Evolutionary conservation across 2,888 invertebrate species (phyloP), one percentile per base, ranked within the genome.

Genomic region (Carabus problematicus): DNA sequence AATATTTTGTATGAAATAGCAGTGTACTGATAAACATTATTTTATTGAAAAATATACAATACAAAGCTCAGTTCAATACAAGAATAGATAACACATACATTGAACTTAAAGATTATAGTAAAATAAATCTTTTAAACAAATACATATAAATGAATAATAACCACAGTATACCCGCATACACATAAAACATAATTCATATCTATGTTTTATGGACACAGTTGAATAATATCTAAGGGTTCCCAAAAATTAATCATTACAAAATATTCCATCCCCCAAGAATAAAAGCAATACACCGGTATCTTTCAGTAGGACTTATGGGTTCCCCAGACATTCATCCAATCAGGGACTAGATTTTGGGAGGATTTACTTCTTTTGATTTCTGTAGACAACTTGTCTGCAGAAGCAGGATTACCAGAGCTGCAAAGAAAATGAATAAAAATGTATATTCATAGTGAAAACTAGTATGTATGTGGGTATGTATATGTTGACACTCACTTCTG

Each of bases 401-500:
- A 18, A 41, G 59, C 58, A 59, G 66, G 66, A 45, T 19, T n/a
- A 16, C 64, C 64, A 64, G 29, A 29, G 14, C 61, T 47, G 39
- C 16, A 61, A 45, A 29, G 6, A n/a, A n/a, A n/a, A n/a, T n/a
- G n/a, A 29, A 29, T 29, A 29, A 3, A 29, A 3, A 29, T 29
- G 6, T 29, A 3, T 29, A 29, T 29, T 29, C 6, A 29, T 29
- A 29, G 3, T 29, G 29, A 29, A 29, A 29, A 29, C 2, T 6
- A 29, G 29, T 29, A 29, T 29, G n/a, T 18, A 58, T 6, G 12
- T 39, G 3, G 39, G n/a, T 59, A 12, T 29, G 18, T 12, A 41
- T 8, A 4, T 14, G 11, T 47, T 41, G 41, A 18, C 45, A 67
- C 74, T 72, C 72, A 75, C 75, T 63, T 69, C 68, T 74, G 74